These are phyloP conservation scores for Hybos culiciformis DNA, from an alignment of 2,888 invertebrate species.

Conservation along the genomic window DNA sequence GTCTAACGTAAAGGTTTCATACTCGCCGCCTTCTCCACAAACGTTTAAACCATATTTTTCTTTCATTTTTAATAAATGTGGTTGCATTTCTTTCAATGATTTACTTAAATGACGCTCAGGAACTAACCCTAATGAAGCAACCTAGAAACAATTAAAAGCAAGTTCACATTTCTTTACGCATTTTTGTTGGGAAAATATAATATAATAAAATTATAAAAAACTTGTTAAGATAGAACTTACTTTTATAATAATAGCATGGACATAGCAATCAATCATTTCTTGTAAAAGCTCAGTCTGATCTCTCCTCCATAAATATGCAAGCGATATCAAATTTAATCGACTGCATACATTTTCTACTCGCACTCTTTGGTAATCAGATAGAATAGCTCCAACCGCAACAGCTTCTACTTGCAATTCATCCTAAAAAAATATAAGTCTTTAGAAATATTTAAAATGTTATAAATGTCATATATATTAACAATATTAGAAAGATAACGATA, in stretches of 20 bases:
- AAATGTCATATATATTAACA: neutral
- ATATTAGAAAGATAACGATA: too few species aligned
- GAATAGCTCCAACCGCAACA: constrained; percentile 93
- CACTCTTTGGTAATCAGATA: constrained; percentile 96
- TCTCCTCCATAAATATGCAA: constrained; percentile 92
- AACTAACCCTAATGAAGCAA: constrained; percentile 79
- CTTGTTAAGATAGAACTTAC: constrained; percentile 37
- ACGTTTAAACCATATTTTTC: constrained; percentile 89
- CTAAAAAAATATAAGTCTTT: constrained; percentile 15
- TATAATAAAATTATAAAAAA: neutral
- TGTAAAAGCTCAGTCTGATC: constrained; percentile 87
- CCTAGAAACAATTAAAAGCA: constrained; percentile 28
- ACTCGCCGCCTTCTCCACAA: constrained; percentile 98
- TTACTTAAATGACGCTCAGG: constrained; percentile 77
- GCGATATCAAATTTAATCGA: constrained; percentile 72
- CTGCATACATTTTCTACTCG: constrained; percentile 96
- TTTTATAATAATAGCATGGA: constrained; percentile 94
- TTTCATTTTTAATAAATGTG: constrained; percentile 77
- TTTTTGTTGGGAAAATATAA: neutral
- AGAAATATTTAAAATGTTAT: constrained; percentile 1
- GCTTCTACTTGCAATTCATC: constrained; percentile 67
- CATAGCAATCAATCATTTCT: constrained; percentile 90
- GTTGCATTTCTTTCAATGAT: constrained; percentile 69
- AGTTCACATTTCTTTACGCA: neutral
- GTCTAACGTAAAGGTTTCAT: constrained; percentile 94